Conservation (phyloP, 2,888 invertebrate species). For the Hypercompe scribonia region DNA sequence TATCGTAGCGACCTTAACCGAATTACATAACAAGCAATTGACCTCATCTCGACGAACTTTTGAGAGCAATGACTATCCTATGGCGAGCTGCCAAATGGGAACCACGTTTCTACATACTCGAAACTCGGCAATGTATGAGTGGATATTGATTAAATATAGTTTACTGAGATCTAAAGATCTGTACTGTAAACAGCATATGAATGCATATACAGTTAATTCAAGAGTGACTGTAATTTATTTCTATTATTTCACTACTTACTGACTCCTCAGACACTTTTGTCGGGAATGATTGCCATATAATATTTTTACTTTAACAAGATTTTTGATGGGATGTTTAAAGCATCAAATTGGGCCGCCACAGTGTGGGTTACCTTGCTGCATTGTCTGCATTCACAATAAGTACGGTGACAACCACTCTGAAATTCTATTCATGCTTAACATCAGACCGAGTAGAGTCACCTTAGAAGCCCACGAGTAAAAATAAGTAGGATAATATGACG, state of each 20-base stretch:
- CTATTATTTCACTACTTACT: neutral
- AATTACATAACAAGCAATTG: slow-evolving; percentile 1
- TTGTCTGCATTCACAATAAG: no score
- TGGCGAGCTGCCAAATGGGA: slow-evolving; percentile 5
- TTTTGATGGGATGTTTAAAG: no score
- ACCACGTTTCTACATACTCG: neutral
- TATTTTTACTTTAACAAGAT: no score
- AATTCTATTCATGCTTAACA: no score
- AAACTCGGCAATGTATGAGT: slow-evolving; percentile 1
- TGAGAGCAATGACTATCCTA: neutral
- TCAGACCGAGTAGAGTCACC: no score
- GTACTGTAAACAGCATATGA: neutral
- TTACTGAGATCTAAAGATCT: neutral
- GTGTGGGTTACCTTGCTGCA: no score
- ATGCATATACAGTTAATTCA: neutral
- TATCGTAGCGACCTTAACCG: neutral
- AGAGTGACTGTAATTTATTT: neutral
- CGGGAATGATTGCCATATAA: no score
- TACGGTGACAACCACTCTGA: no score
- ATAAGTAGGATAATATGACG: no score
- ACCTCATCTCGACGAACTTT: neutral
- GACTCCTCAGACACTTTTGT: no score
- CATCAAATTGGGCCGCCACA: no score
- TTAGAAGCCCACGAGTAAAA: no score
- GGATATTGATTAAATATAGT: neutral